Conservation (phyloP, 2,888 invertebrate species). For the Cryptocheilus praepositus region DNA sequence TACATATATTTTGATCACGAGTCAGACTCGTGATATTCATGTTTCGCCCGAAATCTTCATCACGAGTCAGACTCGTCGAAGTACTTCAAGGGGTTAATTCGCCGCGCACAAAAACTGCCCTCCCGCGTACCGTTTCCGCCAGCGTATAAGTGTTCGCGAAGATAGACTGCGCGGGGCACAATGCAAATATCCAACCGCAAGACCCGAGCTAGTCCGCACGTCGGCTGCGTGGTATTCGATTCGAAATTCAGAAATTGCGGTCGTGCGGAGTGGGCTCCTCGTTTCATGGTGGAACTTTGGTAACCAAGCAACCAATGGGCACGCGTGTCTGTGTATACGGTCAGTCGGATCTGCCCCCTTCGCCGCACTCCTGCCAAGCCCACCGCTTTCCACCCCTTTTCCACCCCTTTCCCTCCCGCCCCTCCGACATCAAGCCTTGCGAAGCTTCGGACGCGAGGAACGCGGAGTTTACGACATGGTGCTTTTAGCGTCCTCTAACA, state of each 20-base stretch:
- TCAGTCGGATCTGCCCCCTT: background rate
- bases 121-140: no score
- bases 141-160: no score
- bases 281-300: slow-evolving; percentile 38
- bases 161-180: no score
- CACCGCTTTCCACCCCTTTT: background rate
- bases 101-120: no score
- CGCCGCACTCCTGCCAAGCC: background rate
- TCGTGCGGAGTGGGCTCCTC: slow-evolving; percentile 9
- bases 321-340: slow-evolving; percentile 23
- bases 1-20: no score
- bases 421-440: background rate
- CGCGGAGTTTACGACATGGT: slow-evolving; percentile 59
- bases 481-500: slow-evolving; percentile 62
- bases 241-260: slow-evolving; percentile 3
- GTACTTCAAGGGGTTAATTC: no score
- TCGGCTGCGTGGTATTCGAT: slow-evolving; percentile 4
- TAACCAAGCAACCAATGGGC: slow-evolving; percentile 44
- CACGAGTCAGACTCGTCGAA: no score
- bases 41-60: no score
- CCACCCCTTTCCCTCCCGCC: slow-evolving; percentile 10
- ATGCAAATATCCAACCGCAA: no score
- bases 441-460: slow-evolving; percentile 27
- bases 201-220: no score
- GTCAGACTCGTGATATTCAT: no score